phyloP scores from a whole-genome alignment of 2,888 invertebrate genomes.

The Eledona agricola region DNA sequence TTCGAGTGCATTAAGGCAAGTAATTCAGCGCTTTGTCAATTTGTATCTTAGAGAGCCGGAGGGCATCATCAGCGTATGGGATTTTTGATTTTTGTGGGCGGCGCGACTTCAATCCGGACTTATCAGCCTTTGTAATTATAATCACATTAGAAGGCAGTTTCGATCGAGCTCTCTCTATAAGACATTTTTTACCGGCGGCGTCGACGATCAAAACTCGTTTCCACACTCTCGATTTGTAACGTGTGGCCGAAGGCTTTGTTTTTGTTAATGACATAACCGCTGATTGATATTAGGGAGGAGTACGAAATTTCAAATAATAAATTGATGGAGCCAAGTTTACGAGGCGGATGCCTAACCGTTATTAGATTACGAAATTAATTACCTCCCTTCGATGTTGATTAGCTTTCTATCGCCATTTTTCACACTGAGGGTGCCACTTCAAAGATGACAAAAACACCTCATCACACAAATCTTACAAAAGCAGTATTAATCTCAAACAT shows the following conservation, averaged over 20 bases:
- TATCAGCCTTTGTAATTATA: constrained; percentile 61
- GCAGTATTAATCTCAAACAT: no score
- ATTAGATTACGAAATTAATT: constrained; percentile 52
- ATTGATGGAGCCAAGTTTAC: constrained; percentile 53
- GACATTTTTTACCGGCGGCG: neutral
- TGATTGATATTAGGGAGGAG: constrained; percentile 60
- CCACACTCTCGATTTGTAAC: constrained; percentile 55
- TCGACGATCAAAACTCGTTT: constrained; percentile 46
- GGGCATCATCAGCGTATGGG: constrained; percentile 59
- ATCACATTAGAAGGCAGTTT: constrained; percentile 57
- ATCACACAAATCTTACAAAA: no score
- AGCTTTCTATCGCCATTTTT: no score
- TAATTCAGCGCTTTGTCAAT: constrained; percentile 56
- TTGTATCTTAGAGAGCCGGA: constrained; percentile 56
- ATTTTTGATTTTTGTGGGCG: constrained; percentile 63
- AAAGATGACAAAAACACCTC: no score
- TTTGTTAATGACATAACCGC: constrained; percentile 59
- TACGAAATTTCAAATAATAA: constrained; percentile 57
- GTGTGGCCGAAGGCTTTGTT: constrained; percentile 57
- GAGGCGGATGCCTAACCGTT: constrained; percentile 41
- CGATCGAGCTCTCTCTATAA: constrained; percentile 27
- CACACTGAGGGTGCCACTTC: no score
- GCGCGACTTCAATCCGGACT: constrained; percentile 57
- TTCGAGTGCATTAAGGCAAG: constrained; percentile 48
- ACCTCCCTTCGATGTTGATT: constrained; percentile 50